A percentile compares a stretch with the other conserved stretches of the same genome.
Evolutionary conservation across 2,797 vertebrate genomes (phyloP).

Genomic region (Gambelia wislizenii): DNA sequence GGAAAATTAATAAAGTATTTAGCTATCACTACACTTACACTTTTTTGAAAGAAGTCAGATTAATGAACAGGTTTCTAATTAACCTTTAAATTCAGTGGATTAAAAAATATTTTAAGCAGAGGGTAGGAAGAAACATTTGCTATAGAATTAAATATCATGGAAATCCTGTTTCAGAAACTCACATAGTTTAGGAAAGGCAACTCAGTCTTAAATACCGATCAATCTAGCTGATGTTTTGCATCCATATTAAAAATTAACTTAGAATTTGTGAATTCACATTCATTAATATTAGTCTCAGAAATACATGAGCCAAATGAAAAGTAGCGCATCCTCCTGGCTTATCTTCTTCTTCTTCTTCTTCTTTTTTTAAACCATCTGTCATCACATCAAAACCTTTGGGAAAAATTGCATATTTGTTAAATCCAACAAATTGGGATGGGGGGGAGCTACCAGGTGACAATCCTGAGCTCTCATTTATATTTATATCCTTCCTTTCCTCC

Average conservation of each 20-base stretch:
- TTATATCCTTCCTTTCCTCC: background rate
- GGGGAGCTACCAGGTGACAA: background rate
- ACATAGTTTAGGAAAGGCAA: background rate
- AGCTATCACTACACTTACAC: background rate
- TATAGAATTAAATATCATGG: slow-evolving; percentile 29
- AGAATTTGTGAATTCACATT: background rate
- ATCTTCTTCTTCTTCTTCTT: background rate
- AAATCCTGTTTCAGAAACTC: slow-evolving; percentile 23
- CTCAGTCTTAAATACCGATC: background rate
- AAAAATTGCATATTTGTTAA: background rate
- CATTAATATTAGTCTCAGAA: slow-evolving; percentile 3
- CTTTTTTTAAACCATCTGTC: too few species aligned
- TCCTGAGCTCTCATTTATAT: background rate
- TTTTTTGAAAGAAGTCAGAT: slow-evolving; percentile 10
- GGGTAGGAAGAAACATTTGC: slow-evolving; percentile 30
- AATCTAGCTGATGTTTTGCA: slow-evolving; percentile 1
- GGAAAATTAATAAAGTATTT: slow-evolving; percentile 29
- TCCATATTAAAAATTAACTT: slow-evolving; percentile 37
- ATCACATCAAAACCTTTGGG: background rate
- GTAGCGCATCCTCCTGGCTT: background rate
- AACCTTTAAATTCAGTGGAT: slow-evolving; percentile 30
- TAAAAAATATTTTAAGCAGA: slow-evolving; percentile 33
- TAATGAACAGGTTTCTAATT: slow-evolving; percentile 41
- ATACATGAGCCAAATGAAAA: background rate
- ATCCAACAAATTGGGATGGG: background rate